phyloP scores from a whole-genome alignment of 2,797 vertebrate species.

The Manis javanica region DNA sequence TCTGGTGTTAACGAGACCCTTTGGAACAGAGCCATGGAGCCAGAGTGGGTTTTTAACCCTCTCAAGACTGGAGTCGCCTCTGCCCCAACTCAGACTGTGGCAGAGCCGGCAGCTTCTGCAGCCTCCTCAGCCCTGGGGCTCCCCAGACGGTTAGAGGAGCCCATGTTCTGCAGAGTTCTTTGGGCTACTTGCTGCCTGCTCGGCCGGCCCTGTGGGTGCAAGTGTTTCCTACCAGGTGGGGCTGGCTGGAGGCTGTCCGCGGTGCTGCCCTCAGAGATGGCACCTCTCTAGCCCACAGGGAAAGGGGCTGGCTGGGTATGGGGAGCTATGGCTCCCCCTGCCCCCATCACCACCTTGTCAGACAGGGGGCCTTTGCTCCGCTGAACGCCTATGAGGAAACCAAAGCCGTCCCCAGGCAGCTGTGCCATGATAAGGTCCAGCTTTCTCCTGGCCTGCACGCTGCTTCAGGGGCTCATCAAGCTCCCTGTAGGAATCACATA shows the following conservation, averaged over 20 bases:
- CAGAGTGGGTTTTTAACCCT: conserved; percentile 84
- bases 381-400: background rate
- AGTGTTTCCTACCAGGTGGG: background rate
- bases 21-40: conserved; percentile 86
- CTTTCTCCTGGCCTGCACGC: accelerated
- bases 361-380: background rate
- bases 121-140: background rate
- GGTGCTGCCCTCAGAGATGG: background rate
- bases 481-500: background rate
- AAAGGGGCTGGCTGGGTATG: background rate
- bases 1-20: conserved; percentile 86
- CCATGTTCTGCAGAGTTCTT: background rate
- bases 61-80: background rate
- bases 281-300: background rate
- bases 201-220: background rate
- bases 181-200: background rate
- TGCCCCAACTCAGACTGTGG: background rate
- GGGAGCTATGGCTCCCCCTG: background rate
- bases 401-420: background rate
- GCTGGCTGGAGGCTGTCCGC: background rate
- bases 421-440: background rate
- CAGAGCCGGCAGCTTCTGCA: background rate
- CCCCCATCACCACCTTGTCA: background rate
- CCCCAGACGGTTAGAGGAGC: background rate
- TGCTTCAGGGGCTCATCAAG: background rate